phyloP scores from a whole-genome alignment of 1,140 invertebrate species.

The Coenobita brevimanus region DNA sequence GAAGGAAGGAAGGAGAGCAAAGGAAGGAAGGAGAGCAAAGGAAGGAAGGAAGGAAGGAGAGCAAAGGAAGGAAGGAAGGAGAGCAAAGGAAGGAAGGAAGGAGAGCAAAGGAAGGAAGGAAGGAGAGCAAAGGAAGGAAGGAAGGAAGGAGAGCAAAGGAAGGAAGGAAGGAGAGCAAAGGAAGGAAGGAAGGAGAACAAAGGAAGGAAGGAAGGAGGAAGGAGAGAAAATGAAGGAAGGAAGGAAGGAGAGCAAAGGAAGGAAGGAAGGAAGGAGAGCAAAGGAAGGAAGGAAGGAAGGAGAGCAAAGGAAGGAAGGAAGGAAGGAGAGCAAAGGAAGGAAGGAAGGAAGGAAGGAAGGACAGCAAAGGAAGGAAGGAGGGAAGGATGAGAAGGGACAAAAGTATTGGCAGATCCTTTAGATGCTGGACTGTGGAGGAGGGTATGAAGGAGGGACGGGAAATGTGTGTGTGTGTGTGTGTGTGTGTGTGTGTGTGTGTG shows the following conservation, averaged over 20 bases:
- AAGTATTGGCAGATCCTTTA: too few species aligned
- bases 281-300: too few species aligned
- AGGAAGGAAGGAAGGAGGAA: background rate
- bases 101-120: constrained; percentile 8
- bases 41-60: too few species aligned
- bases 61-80: background rate
- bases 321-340: background rate
- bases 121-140: constrained; percentile 17
- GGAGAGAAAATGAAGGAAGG: too few species aligned
- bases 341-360: background rate
- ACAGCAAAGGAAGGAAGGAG: background rate
- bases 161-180: constrained; percentile 9
- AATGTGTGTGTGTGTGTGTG: background rate
- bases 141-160: constrained; percentile 18
- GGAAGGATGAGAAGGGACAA: background rate
- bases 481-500: background rate
- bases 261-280: too few species aligned
- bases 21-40: too few species aligned
- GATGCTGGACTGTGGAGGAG: background rate
- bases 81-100: constrained; percentile 21
- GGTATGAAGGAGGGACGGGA: background rate
- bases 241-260: too few species aligned
- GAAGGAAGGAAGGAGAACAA: background rate
- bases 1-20: too few species aligned
- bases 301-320: background rate